phyloP scores from a whole-genome alignment of 2,888 invertebrate species.

The Agonopterix subpropinquella region DNA sequence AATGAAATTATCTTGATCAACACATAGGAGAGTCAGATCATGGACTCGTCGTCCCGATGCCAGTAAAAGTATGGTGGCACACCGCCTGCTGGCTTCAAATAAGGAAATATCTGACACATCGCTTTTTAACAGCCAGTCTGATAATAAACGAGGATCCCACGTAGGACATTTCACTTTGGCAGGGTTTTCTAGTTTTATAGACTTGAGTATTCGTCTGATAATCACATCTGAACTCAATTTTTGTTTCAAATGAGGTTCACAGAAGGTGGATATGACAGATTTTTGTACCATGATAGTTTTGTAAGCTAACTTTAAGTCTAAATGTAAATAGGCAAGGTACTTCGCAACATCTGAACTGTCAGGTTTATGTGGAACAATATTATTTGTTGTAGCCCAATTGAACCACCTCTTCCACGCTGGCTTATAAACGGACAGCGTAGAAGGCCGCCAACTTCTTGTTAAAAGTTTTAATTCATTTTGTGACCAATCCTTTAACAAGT shows the following conservation, averaged over 20 bases:
- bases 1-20: background rate
- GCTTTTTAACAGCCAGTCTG: constrained; percentile 12
- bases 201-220: constrained; percentile 6
- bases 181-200: constrained; percentile 4
- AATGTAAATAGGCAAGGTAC: constrained; percentile 6
- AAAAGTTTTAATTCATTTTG: constrained; percentile 10
- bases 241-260: background rate
- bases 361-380: constrained; percentile 2
- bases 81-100: background rate
- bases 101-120: background rate
- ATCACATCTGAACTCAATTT: background rate
- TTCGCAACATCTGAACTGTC: constrained; percentile 3
- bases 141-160: constrained; percentile 8
- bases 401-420: constrained; percentile 10
- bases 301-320: constrained; percentile 7
- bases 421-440: constrained; percentile 14
- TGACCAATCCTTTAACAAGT: constrained; percentile 10
- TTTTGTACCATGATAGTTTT: constrained; percentile 9
- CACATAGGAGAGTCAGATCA: background rate
- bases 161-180: background rate
- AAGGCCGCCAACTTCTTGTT: constrained; percentile 14
- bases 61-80: background rate
- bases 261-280: constrained; percentile 2
- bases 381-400: constrained; percentile 5
- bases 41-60: constrained; percentile 1